Percentiles rank a stretch among this genome's conserved stretches.
Evolutionary conservation across 2,888 invertebrate species (phyloP).

Genomic region (Leptinotarsa peninsularis): DNA sequence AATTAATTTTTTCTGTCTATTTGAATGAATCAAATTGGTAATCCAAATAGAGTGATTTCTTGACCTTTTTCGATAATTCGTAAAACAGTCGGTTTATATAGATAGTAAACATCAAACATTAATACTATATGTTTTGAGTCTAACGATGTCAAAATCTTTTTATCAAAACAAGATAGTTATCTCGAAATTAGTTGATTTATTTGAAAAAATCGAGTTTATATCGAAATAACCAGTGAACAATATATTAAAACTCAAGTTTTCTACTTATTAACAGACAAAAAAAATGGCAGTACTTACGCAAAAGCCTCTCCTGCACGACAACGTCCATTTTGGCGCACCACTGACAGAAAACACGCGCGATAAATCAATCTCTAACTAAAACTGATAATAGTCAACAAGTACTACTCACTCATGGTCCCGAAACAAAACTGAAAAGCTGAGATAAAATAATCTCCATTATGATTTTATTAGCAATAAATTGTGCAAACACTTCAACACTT

Average conservation of each 20-base stretch:
- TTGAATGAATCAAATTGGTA: no score
- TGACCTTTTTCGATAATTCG: no score
- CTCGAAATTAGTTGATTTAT: no score
- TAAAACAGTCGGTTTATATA: no score
- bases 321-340: constrained; percentile 26
- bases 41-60: no score
- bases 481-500: constrained; percentile 37
- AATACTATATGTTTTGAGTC: no score
- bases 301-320: constrained; percentile 31
- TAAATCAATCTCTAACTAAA: constrained; percentile 10
- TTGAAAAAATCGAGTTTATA: neutral
- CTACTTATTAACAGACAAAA: no score
- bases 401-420: constrained; percentile 22
- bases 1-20: no score
- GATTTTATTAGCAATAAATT: constrained; percentile 32
- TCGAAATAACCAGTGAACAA: neutral
- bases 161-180: no score
- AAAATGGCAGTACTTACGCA: constrained; percentile 40
- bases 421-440: constrained; percentile 25
- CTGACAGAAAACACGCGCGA: constrained; percentile 9
- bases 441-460: constrained; percentile 37
- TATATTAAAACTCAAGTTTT: neutral
- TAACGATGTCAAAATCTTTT: no score
- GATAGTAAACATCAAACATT: no score
- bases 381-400: constrained; percentile 7